A percentile compares a stretch with the other conserved stretches of the same genome.
Evolutionary conservation across 2,113 vertebrate genomes (phyloP).

Genomic region (Hemichromis elongatus): DNA sequence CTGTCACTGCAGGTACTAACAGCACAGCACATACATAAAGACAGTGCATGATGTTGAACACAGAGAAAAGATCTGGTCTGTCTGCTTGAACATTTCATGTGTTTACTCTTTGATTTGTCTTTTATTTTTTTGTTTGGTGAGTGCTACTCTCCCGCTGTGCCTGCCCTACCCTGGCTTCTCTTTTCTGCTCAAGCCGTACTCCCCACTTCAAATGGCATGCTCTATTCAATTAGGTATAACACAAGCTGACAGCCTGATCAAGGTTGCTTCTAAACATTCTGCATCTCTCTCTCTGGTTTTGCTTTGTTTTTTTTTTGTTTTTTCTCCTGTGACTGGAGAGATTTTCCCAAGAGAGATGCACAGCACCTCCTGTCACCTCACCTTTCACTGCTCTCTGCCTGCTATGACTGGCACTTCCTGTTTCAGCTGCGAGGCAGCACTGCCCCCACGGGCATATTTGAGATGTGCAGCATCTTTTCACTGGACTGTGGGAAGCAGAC

Average conservation of each 20-base stretch:
- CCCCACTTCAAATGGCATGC: constrained; percentile 41
- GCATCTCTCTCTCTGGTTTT: background rate
- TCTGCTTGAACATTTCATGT: constrained; percentile 20
- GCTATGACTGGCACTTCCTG: background rate
- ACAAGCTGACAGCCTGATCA: constrained; percentile 39
- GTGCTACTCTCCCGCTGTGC: constrained; percentile 25
- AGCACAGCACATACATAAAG: background rate
- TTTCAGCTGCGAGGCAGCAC: constrained; percentile 3
- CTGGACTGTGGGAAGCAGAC: background rate
- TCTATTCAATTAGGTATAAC: constrained; percentile 40
- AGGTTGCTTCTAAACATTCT: constrained; percentile 4
- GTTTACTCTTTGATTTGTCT: constrained; percentile 24
- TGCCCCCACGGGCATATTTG: constrained; percentile 30
- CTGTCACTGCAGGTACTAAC: background rate
- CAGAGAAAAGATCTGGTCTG: constrained; percentile 1
- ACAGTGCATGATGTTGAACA: background rate
- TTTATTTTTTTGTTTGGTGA: constrained; percentile 7
- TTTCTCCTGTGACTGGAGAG: background rate
- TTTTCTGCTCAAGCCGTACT: constrained; percentile 4
- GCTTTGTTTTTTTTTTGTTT: background rate
- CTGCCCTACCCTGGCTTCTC: background rate
- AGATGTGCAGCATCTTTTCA: background rate
- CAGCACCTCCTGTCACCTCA: constrained; percentile 27
- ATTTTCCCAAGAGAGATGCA: constrained; percentile 27
- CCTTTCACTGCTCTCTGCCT: background rate